phyloP scores from a whole-genome alignment of 2,797 vertebrate genomes.

The Betta splendens region DNA sequence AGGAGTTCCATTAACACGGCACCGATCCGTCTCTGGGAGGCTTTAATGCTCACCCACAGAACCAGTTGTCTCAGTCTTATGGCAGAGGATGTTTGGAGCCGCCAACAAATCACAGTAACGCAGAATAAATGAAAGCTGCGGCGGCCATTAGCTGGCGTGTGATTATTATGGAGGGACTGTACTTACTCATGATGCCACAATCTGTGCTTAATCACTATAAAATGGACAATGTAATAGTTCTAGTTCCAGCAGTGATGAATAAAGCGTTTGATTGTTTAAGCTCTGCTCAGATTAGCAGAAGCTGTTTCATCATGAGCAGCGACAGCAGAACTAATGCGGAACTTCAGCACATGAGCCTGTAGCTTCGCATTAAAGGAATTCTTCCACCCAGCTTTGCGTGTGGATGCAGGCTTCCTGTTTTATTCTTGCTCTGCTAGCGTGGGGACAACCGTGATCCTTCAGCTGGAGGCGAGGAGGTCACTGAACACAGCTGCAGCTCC shows the following conservation, averaged over 20 bases:
- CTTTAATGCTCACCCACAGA: conserved; percentile 7
- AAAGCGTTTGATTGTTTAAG: neutral
- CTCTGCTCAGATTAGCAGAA: too few relatives aligned
- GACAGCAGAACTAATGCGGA: too few relatives aligned
- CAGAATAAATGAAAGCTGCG: conserved; percentile 1
- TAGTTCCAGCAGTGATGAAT: conserved; percentile 11
- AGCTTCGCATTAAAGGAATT: too few relatives aligned
- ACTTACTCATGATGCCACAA: neutral
- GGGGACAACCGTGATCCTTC: conserved; percentile 16
- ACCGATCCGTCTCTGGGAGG: conserved; percentile 14
- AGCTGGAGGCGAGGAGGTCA: conserved; percentile 22
- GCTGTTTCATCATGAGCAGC: too few relatives aligned
- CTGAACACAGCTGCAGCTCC: conserved; percentile 14
- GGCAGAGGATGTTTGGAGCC: neutral
- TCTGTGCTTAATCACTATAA: neutral
- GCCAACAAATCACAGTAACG: conserved; percentile 15
- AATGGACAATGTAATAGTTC: neutral
- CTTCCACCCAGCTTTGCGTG: conserved; percentile 5
- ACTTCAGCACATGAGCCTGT: too few relatives aligned
- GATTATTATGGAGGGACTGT: neutral
- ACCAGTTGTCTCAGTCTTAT: neutral
- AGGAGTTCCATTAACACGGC: conserved; percentile 13
- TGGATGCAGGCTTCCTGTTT: conserved; percentile 6
- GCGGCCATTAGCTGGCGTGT: neutral
- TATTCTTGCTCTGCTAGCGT: conserved; percentile 5